phyloP scores from a whole-genome alignment of 2,113 vertebrate species.

The Halichoeres trimaculatus region DNA sequence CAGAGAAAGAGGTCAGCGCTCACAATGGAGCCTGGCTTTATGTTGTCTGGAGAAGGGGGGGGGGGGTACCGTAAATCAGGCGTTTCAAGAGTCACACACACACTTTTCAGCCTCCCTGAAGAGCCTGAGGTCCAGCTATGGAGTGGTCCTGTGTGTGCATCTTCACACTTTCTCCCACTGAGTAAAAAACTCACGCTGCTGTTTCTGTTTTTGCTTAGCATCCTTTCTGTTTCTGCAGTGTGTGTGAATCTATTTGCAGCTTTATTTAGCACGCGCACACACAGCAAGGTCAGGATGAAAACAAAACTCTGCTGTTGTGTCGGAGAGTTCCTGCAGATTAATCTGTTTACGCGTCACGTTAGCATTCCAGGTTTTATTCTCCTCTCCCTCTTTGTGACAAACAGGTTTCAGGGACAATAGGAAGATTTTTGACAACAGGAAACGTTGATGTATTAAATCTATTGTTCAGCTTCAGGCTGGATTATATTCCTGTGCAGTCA shows the following conservation, averaged over 20 bases:
- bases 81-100: neutral
- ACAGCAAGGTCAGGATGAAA: neutral
- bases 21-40: constrained; percentile 39
- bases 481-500: constrained; percentile 36
- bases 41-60: constrained; percentile 19
- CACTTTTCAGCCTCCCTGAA: neutral
- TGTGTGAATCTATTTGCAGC: neutral
- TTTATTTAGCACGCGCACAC: neutral
- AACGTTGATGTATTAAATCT: constrained; percentile 32
- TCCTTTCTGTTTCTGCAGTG: neutral
- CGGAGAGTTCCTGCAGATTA: neutral
- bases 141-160: neutral
- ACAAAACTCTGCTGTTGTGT: neutral
- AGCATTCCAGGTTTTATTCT: constrained; percentile 23
- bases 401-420: constrained; percentile 20
- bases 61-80: constrained; percentile 20
- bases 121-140: neutral
- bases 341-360: constrained; percentile 28
- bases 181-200: neutral
- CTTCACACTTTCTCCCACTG: no score
- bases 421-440: constrained; percentile 39
- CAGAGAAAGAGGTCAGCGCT: constrained; percentile 47
- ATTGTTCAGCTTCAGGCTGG: constrained; percentile 45
- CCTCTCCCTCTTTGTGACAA: constrained; percentile 21
- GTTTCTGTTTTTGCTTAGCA: neutral